Conservation (phyloP, 2,888 invertebrate genomes). For the Sphaeridia pumilis region DNA sequence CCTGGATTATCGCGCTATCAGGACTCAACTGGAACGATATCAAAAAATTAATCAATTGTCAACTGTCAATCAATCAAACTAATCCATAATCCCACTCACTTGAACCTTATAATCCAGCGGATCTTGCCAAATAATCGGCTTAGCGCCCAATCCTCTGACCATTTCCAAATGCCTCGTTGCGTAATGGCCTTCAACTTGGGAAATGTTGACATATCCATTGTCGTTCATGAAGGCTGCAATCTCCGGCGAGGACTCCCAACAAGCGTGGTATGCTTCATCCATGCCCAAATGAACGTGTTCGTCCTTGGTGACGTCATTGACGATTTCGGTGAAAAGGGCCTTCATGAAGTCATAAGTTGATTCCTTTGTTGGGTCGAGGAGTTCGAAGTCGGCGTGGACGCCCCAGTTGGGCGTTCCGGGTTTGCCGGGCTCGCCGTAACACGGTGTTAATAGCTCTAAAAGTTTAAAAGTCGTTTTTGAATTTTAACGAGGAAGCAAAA, state of each 20-base stretch:
- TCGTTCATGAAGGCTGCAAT: conserved; percentile 51
- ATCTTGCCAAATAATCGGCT: conserved; percentile 72
- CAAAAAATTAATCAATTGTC: background rate
- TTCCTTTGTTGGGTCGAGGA: conserved; percentile 62
- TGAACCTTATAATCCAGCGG: conserved; percentile 63
- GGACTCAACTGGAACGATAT: no score
- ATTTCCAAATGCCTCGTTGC: conserved; percentile 50
- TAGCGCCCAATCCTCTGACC: conserved; percentile 43
- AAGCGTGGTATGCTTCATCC: conserved; percentile 51
- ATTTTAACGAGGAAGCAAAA: background rate
- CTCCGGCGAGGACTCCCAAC: conserved; percentile 41
- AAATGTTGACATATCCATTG: conserved; percentile 48
- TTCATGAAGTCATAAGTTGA: conserved; percentile 55
- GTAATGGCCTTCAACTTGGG: conserved; percentile 49
- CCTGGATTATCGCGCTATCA: no score
- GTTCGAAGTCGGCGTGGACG: conserved; percentile 54
- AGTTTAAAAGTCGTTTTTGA: background rate
- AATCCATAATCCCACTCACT: conserved; percentile 16
- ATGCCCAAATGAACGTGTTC: conserved; percentile 78
- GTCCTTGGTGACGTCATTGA: conserved; percentile 56
- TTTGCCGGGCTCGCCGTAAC: conserved; percentile 46
- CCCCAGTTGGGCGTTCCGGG: conserved; percentile 38
- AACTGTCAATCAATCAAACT: background rate
- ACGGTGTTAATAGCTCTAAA: conserved; percentile 60
- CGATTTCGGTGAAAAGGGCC: conserved; percentile 58